Evolutionary conservation across 2,113 vertebrate species (phyloP).

Genomic region (Lampris incognitus): DNA sequence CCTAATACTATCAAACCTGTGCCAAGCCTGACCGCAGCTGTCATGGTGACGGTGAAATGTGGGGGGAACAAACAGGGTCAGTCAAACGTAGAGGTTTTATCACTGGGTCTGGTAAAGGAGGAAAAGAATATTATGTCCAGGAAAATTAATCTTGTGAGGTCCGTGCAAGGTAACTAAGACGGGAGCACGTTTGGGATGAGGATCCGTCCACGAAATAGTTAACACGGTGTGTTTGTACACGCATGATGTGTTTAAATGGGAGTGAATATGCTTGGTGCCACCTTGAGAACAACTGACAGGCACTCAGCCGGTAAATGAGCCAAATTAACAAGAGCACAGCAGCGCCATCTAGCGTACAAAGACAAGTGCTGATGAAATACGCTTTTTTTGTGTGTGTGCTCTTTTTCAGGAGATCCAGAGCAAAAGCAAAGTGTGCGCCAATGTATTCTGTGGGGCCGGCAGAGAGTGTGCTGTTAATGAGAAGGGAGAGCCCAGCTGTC

Average conservation of each 20-base stretch:
- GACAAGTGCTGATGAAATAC: not conserved
- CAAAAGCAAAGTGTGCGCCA: constrained; percentile 99
- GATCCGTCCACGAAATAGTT: too few species aligned
- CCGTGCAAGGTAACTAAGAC: too few species aligned
- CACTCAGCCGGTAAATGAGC: too few species aligned
- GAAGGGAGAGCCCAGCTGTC: constrained; percentile 95
- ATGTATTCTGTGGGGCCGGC: constrained; percentile 97
- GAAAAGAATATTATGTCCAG: not conserved
- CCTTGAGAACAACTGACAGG: too few species aligned
- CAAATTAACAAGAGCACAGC: constrained; percentile 10
- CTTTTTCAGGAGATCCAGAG: constrained; percentile 86
- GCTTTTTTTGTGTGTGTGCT: not conserved
- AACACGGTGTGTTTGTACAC: too few species aligned
- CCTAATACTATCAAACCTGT: not conserved
- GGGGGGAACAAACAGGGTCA: not conserved
- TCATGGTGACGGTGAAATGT: constrained; percentile 13
- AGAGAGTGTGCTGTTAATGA: constrained; percentile 94
- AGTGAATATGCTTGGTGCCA: too few species aligned
- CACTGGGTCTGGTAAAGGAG: not conserved
- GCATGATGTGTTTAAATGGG: too few species aligned
- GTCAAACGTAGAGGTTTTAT: not conserved
- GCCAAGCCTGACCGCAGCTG: constrained; percentile 16
- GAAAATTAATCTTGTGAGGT: too few species aligned
- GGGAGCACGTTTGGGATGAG: too few species aligned
- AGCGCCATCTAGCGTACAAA: constrained; percentile 50